Percentiles rank a stretch among this genome's conserved stretches.
These are phyloP conservation scores for Uropetala carovei DNA, from an alignment of 2,888 invertebrate species.

Conservation along the genomic window DNA sequence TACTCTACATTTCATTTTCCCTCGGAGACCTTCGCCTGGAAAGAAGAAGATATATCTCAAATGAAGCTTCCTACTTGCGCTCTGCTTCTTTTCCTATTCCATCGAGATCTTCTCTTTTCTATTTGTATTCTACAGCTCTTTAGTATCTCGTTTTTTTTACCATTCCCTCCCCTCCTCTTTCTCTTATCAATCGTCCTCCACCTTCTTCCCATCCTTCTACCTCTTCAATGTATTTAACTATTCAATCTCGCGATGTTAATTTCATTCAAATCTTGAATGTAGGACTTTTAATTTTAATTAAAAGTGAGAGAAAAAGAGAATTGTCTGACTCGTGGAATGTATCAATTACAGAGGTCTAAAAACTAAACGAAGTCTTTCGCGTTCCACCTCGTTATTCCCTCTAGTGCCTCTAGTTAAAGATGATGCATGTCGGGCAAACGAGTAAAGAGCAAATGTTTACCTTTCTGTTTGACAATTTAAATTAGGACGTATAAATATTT, in stretches of 20 bases:
- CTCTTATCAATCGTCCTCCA: too few species aligned
- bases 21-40: not conserved
- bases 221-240: not conserved
- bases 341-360: too few species aligned
- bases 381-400: too few species aligned
- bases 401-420: too few species aligned
- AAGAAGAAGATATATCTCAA: not conserved
- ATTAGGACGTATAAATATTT: too few species aligned
- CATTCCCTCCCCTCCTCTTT: not conserved
- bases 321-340: too few species aligned
- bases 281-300: too few species aligned
- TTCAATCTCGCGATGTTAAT: not conserved
- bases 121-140: not conserved
- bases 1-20: not conserved
- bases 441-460: too few species aligned
- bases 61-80: not conserved
- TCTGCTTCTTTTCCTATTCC: not conserved
- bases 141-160: not conserved
- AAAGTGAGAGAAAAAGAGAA: too few species aligned
- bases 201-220: not conserved
- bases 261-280: not conserved
- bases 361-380: too few species aligned
- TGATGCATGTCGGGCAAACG: too few species aligned
- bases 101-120: not conserved
- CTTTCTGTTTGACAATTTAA: too few species aligned